These are phyloP conservation scores for Archips xylosteana DNA, from an alignment of 2,888 invertebrate species.

Conservation along the genomic window DNA sequence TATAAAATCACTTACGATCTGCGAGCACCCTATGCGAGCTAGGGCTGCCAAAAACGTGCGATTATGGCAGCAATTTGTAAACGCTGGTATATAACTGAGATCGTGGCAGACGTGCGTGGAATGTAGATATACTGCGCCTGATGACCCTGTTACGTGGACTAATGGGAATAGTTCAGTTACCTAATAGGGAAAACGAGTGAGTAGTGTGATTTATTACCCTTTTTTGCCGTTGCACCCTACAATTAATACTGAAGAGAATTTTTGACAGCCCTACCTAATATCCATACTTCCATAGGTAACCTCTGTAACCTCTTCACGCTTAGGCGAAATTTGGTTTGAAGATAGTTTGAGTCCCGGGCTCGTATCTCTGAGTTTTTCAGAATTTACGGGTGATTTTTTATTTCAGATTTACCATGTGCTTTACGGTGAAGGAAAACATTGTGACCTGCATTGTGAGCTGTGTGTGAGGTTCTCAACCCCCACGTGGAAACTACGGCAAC, in stretches of 20 bases:
- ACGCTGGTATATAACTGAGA: slow-evolving; percentile 26
- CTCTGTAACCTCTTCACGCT: no score
- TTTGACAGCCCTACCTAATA: no score
- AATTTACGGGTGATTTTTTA: no score
- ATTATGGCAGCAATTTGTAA: slow-evolving; percentile 39
- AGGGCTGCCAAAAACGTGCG: slow-evolving; percentile 22
- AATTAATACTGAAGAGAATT: background rate
- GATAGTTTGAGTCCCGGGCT: no score
- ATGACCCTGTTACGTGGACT: slow-evolving; percentile 26
- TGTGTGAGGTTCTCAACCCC: no score
- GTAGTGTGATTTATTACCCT: background rate
- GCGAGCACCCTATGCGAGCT: slow-evolving; percentile 8
- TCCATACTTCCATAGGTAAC: no score
- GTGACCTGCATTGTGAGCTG: no score
- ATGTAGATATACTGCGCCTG: slow-evolving; percentile 22
- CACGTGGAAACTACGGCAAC: no score
- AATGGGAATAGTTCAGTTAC: slow-evolving; percentile 34
- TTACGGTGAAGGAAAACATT: no score
- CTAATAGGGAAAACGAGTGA: slow-evolving; percentile 7
- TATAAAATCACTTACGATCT: slow-evolving; percentile 11
- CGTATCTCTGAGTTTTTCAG: no score
- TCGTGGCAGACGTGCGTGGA: slow-evolving; percentile 29
- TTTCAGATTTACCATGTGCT: no score
- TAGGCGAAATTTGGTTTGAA: no score
- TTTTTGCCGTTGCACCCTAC: slow-evolving; percentile 12